Percentiles rank a stretch among this genome's conserved stretches.
phyloP scores from a whole-genome alignment of 2,113 vertebrate species.

The Eurypyga helias region DNA sequence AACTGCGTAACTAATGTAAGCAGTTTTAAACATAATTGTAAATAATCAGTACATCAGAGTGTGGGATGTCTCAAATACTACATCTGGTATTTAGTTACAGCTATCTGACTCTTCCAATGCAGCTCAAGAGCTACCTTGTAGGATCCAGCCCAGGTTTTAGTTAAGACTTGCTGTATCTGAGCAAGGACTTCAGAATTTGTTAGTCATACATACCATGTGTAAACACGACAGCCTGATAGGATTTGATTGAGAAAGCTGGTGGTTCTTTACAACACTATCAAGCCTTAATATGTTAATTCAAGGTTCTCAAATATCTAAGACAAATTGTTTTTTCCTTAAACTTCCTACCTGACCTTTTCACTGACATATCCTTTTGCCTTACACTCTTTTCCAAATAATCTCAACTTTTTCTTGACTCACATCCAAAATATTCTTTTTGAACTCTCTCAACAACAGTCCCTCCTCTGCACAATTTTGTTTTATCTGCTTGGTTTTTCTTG shows the following conservation, averaged over 20 bases:
- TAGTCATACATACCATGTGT: not conserved
- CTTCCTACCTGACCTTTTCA: slow-evolving; percentile 52
- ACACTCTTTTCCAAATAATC: slow-evolving; percentile 40
- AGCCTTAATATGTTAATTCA: not conserved
- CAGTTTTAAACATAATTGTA: not conserved
- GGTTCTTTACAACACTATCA: slow-evolving; percentile 7
- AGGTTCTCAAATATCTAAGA: slow-evolving; percentile 33
- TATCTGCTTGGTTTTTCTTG: slow-evolving; percentile 57
- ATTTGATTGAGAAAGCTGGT: slow-evolving; percentile 17
- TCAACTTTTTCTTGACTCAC: slow-evolving; percentile 37
- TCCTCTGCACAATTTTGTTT: slow-evolving; percentile 10
- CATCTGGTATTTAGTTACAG: not conserved
- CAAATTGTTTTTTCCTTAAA: slow-evolving; percentile 26
- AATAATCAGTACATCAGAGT: not conserved
- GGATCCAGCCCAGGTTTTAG: not conserved
- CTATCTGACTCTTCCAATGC: not conserved
- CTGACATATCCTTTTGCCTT: not conserved
- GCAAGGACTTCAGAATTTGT: not conserved
- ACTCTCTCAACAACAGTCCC: slow-evolving; percentile 40
- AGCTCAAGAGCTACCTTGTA: not conserved
- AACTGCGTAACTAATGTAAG: not conserved
- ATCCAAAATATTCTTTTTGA: slow-evolving; percentile 67
- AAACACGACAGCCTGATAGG: not conserved
- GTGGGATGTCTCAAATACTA: not conserved
- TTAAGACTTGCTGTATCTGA: not conserved